These are phyloP conservation scores for rabbit (Oryctolagus cuniculus) DNA, from an alignment of 2,113 vertebrate species.

Conservation along the genomic window DNA sequence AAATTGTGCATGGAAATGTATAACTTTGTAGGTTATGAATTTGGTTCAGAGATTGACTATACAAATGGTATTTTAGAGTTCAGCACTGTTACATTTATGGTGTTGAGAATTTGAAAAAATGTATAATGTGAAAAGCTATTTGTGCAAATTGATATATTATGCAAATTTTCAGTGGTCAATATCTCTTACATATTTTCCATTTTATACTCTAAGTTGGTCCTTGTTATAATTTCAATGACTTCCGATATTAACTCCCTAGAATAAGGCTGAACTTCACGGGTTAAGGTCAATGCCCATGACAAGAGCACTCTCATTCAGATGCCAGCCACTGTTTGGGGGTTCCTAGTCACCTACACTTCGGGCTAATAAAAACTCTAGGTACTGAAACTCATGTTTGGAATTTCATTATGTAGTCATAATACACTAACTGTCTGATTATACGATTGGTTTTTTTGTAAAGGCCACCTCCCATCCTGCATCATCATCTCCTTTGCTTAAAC, in stretches of 20 bases:
- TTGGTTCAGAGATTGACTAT: conserved; percentile 81
- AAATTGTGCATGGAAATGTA: conserved; percentile 79
- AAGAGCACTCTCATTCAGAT: background rate
- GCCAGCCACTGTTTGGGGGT: background rate
- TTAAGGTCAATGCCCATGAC: background rate
- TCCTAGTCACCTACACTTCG: background rate
- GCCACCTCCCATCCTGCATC: background rate
- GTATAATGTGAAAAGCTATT: conserved; percentile 70
- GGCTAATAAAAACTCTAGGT: background rate
- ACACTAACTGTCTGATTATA: background rate
- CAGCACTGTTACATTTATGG: conserved; percentile 79
- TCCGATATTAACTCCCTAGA: background rate
- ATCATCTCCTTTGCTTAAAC: background rate
- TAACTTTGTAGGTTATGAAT: conserved; percentile 81
- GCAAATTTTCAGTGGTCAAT: conserved; percentile 71
- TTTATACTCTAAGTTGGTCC: conserved; percentile 15
- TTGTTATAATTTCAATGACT: background rate
- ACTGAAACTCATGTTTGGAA: background rate
- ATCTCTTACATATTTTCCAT: conserved; percentile 67
- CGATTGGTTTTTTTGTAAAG: background rate
- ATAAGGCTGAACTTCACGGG: background rate
- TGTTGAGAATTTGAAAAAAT: conserved; percentile 62
- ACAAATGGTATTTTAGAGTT: conserved; percentile 78
- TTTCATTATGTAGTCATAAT: background rate
- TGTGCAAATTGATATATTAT: conserved; percentile 66